Base-by-base conservation (phyloP, 2,113 vertebrate genomes). In the Nannobrachium achirus region DNA sequence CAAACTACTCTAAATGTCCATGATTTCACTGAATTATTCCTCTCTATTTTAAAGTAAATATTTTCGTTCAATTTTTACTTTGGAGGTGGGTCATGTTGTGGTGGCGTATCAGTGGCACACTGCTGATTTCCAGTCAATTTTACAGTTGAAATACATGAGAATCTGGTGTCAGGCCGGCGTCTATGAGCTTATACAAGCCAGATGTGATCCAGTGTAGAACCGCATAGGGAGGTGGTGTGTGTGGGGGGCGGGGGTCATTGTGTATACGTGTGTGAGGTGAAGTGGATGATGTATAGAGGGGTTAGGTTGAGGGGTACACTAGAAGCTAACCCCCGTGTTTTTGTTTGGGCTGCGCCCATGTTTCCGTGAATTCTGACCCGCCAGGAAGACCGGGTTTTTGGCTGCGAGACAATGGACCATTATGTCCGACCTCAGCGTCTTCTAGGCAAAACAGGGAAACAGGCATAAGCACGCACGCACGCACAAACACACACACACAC, bases 391-490 rank as follows among this genome's bases (percentile, higher is more conserved):
- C 13, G 39, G 61, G 42, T 51, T 76, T n/a, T 65, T 83, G 78
- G 73, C 76, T 13, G 11, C 38, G 9, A 82, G 68, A 92, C 87
- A 90, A 89, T 84, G 63, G 75, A 75, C 62, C 64, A 77, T 87
- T 89, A 69, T 58, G 64, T 66, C 49, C 38, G 71, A 45, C 76
- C 73, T 66, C 50, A 13, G 52, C 76, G 61, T 73, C 79, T 83
- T 75, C 63, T 66, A 67, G 64, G 44, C 63, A 45, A 69, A 78
- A 63, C 64, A 62, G 69, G 68, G 78, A 65, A 61, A 73, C 10
- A 50, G 40, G 0, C 50, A 18, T 10, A 38, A 49, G 72, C 11
- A 69, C 66, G 51, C 56, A 73, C 62, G 71, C 73, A 15, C n/a
- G 10, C 13, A 6, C 25, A 20, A 15, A 55, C 18, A 18, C 41